Conservation (phyloP, 2,888 invertebrate genomes). For the Criorhina ranunculi region DNA sequence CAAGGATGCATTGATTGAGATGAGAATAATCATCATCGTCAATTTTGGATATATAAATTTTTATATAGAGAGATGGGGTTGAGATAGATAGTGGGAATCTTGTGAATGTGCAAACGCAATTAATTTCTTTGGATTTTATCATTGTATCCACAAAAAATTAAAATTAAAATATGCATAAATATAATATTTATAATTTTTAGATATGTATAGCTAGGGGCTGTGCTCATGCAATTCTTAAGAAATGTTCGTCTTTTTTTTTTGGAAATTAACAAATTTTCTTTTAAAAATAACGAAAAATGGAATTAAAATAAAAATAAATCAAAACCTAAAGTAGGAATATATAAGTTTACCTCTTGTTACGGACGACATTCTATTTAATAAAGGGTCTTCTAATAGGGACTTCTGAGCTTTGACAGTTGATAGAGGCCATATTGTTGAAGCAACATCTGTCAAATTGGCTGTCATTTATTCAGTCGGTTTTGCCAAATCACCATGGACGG, state of each 20-base stretch:
- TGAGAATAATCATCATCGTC: neutral
- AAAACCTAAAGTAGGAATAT: neutral
- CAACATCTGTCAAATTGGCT: too few relatives aligned
- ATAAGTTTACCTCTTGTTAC: too few relatives aligned
- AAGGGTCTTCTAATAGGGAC: too few relatives aligned
- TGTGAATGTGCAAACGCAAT: conserved; percentile 78
- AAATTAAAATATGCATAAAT: conserved; percentile 59
- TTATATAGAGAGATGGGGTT: conserved; percentile 19
- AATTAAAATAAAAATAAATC: neutral
- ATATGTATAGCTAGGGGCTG: conserved; percentile 53
- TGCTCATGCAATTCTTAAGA: conserved; percentile 70
- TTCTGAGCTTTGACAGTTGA: too few relatives aligned
- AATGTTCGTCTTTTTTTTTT: conserved; percentile 55
- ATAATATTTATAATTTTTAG: conserved; percentile 52
- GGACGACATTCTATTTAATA: too few relatives aligned
- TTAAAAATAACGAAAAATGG: neutral
- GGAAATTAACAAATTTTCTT: conserved; percentile 1
- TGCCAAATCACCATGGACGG: too few relatives aligned
- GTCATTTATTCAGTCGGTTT: too few relatives aligned
- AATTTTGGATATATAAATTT: conserved; percentile 8
- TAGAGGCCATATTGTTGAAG: too few relatives aligned
- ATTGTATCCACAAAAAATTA: conserved; percentile 44
- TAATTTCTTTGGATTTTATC: conserved; percentile 35
- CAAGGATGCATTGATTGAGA: conserved; percentile 14
- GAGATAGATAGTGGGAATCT: conserved; percentile 62